Evolutionary conservation across 2,113 vertebrate species (phyloP), one percentile per base, ranked within the genome.

Genomic region (Sphyrna mokarran): DNA sequence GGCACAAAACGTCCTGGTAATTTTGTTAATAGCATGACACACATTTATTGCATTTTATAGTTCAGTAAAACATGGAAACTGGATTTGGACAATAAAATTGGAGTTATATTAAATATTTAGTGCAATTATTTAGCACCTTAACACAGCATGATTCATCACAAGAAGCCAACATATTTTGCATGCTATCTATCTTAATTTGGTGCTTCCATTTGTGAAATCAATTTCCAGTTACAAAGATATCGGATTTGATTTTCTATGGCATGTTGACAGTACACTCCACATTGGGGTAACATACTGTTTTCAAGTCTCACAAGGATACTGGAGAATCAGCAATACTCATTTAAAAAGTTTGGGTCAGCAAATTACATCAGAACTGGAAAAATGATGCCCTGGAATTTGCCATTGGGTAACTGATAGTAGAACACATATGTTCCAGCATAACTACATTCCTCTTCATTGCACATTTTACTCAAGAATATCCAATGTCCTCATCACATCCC

Each of bases 11-110:
- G 40, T 48, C 40, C 43, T 54, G 40, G 68, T 70, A 95, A 33
- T 37, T 70, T 69, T 70, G 22, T 95, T 95, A 43, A 95, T 95
- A 18, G 26, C 26, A 54, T 95, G 26, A 72, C 10, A 70, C 68
- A 95, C 40, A 26, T 43, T 94, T 94, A 22, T 40, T 69, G 63
- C n/a, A 54, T 95, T 95, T 95, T 95, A 95, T 70, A 48, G 94
- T 2, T 43, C 43, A 72, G 14, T 26, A 72, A 95, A 95, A 54
- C 23, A 48, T 43, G 69, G 40, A 95, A 95, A 95, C 66, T 95
- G 68, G 23, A 95, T 43, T 93, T 95, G 29, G 68, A 0, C n/a
- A 26, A 72, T 70, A 40, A 70, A 40, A 89, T 13, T 90, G 13
- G 16, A 93, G 18, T 93, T 33, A 93, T 33, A 37, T 20, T 89